These are phyloP conservation scores for Drusus annulatus DNA, from an alignment of 1,140 invertebrate genomes.

Conservation along the genomic window DNA sequence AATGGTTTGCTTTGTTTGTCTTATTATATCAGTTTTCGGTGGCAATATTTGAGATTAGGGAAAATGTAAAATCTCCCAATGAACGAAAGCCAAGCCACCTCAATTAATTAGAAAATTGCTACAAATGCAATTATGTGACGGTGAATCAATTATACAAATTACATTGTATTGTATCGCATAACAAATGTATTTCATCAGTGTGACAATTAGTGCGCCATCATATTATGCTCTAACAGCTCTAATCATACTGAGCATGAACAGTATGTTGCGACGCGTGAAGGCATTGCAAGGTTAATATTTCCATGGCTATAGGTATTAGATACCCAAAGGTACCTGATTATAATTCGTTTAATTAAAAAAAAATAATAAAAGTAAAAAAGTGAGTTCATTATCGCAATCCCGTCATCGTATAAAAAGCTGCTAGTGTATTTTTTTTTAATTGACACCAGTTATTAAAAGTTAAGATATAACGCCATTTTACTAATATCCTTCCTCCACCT, in stretches of 20 bases:
- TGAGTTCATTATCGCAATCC: no score
- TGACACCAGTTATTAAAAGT: no score
- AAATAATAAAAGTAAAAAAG: no score
- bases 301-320: no score
- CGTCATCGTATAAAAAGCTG: no score
- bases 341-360: no score
- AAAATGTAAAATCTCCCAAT: constrained; percentile 2
- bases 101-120: constrained; percentile 2
- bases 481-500: no score
- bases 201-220: background rate
- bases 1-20: constrained; percentile 39
- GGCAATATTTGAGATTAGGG: constrained; percentile 12
- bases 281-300: no score
- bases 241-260: background rate
- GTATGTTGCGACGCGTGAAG: background rate
- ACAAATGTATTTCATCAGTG: background rate
- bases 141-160: background rate
- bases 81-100: background rate
- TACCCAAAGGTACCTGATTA: no score
- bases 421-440: no score
- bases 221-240: background rate
- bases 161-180: background rate
- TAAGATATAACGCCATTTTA: no score
- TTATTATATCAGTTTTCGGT: constrained; percentile 17
- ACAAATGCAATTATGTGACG: background rate